Evolutionary conservation across 2,888 invertebrate genomes (phyloP).

Genomic region (Drosophila pullipes): DNA sequence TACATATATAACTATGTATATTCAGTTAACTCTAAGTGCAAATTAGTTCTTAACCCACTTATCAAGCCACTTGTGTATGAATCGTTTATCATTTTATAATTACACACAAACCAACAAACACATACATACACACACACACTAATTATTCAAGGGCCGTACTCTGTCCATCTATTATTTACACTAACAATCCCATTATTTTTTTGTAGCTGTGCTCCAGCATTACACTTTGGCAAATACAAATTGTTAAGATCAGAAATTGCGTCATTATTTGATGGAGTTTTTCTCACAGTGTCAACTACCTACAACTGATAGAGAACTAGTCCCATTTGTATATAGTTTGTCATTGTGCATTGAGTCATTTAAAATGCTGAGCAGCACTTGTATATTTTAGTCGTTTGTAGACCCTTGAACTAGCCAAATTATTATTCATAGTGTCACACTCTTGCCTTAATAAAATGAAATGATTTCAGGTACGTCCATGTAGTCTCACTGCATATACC

Average conservation of each 20-base stretch:
- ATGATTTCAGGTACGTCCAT: slow-evolving; percentile 14
- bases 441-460: slow-evolving; percentile 20
- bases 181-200: slow-evolving; percentile 10
- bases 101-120: slow-evolving; percentile 2
- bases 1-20: slow-evolving; percentile 4
- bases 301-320: not conserved
- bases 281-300: not conserved
- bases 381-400: slow-evolving; percentile 14
- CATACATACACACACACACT: not conserved
- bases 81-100: slow-evolving; percentile 24
- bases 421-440: slow-evolving; percentile 22
- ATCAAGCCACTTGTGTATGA: slow-evolving; percentile 24
- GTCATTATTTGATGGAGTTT: slow-evolving; percentile 2
- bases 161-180: slow-evolving; percentile 8
- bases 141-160: slow-evolving; percentile 6
- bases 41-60: slow-evolving; percentile 68
- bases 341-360: slow-evolving; percentile 11
- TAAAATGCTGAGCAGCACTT: slow-evolving; percentile 20
- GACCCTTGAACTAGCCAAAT: slow-evolving; percentile 34
- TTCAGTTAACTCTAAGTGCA: slow-evolving; percentile 70
- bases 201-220: slow-evolving; percentile 13
- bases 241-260: slow-evolving; percentile 14
- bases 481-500: not conserved
- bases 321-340: not conserved
- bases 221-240: slow-evolving; percentile 29